Evolutionary conservation across 2,888 invertebrate species (phyloP), one percentile per base, ranked within the genome.

Genomic region (Ophonus ardosiacus): DNA sequence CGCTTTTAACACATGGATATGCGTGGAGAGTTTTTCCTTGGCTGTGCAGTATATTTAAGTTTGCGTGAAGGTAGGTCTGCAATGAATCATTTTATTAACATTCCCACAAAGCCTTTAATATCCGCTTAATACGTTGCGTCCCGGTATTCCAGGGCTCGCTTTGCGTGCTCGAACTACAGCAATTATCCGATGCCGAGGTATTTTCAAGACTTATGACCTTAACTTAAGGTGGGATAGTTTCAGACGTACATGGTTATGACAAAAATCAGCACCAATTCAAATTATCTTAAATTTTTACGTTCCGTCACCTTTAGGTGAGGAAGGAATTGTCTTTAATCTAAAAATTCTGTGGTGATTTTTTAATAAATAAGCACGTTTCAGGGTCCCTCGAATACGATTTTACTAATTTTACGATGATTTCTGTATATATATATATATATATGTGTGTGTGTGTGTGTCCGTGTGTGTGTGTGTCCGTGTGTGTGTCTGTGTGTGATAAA

Each of bases 1-100:
- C 17, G 13, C 71, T 74, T 74, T 74, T 43, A 74, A 51, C 71
- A 74, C 71, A 43, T 17, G 71, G 71, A 74, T 18, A 13, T 18
- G 18, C 18, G 71, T 74, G 17, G 18, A 40, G 40, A 74, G 18
- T 43, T 74, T 74, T 74, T 43, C 43, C 31, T 31, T 31, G 40
- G 51, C 71, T 31, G 31, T 31, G 71, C 43, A 78, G 78, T 78
- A 78, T 78, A 78, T 78, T 56, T 57, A 57, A 78, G 78, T 78
- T 78, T 61, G 80, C 40, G 56, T 59, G 61, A 18, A 59, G 61
- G 10, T 18, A 61, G 61, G 68, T 82, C 57, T 40, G 71, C 59
- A 74, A 84, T 84, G 65, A 84, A 84, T 84, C 84, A 84, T 84
- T 84, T 84, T 78, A 84, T 78, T 76, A 84, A 65, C 84, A 78